Percentiles rank a stretch among this genome's conserved stretches.
phyloP scores from a whole-genome alignment of 2,113 vertebrate genomes.

The Nannobrachium achirus region DNA sequence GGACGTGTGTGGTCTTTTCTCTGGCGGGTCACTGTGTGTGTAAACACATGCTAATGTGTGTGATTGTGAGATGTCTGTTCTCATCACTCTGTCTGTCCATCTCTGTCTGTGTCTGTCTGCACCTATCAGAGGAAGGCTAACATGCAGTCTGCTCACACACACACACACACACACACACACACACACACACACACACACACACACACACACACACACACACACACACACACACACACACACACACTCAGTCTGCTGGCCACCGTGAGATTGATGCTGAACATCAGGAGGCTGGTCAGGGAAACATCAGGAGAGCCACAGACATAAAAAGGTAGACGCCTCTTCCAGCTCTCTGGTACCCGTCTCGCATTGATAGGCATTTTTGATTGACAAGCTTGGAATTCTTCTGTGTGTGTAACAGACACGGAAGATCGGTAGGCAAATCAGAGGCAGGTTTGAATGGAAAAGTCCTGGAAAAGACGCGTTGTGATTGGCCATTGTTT shows the following conservation, averaged over 20 bases:
- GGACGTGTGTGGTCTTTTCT: slow-evolving; percentile 41
- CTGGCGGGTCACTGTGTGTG: slow-evolving; percentile 48
- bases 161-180: neutral
- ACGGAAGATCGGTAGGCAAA: no score
- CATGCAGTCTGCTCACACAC: no score
- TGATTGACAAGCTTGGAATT: no score
- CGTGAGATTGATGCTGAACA: slow-evolving; percentile 62
- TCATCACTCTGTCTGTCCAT: slow-evolving; percentile 64
- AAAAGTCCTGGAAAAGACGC: no score
- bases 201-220: slow-evolving; percentile 20
- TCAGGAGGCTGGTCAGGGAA: slow-evolving; percentile 60
- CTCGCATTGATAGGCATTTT: no score
- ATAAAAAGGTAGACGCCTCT: no score
- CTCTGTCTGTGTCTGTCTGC: slow-evolving; percentile 51
- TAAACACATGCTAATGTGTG: slow-evolving; percentile 64
- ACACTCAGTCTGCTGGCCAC: slow-evolving; percentile 18
- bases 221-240: neutral
- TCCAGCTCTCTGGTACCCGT: no score
- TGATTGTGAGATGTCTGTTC: slow-evolving; percentile 61
- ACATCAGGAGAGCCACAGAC: no score
- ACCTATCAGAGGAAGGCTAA: slow-evolving; percentile 10
- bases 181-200: neutral
- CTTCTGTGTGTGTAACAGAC: no score
- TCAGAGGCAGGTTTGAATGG: no score
- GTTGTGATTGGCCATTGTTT: no score